Evolutionary conservation across 2,888 invertebrate species (phyloP), one percentile per base, ranked within the genome.

Genomic region (Cephus spinipes): DNA sequence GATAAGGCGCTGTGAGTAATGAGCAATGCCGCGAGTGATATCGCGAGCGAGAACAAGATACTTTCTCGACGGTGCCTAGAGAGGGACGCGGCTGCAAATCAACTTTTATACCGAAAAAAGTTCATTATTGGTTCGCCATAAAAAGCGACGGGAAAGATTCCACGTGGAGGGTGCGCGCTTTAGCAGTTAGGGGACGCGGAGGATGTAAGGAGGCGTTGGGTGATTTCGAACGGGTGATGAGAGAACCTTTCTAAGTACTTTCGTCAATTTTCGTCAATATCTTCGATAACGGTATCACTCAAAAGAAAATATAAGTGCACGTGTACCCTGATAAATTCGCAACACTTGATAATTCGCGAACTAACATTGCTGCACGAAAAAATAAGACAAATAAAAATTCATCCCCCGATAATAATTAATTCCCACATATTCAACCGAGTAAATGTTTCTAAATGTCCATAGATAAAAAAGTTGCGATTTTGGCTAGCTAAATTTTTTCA

Each of bases 1-100:
- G 91, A 91, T 91, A 91, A 91, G 90, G 87, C 88, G 86, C 86
- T 82, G 88, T 91, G 91, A 90, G 91, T 90, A 91, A 91, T 91
- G 91, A 91, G 90, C 89, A 91, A 90, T 89, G 90, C 89, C 89
- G 87, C 90, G 87, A 90, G 88, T 91, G 91, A 91, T 91, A 91
- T 89, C 91, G 88, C 86, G 85, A 87, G 85, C 85, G 84, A 87
- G 87, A 87, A 86, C 85, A 86, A 85, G 84, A 85, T 83, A 86
- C 83, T 87, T 84, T 85, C 85, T 79, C 76, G 73, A 32, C 76
- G 74, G 68, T 74, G 12, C 32, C 32, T 12, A 83, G 86, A 87
- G 85, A 82, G 82, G 85, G 86, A 86, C 81, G 82, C 80, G 81
- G 83, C 88, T 89, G 87, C 90, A 89, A 91, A 91, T 90, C 91